Evolutionary conservation across 2,888 invertebrate genomes (phyloP).

Genomic region (Pammene aurita): DNA sequence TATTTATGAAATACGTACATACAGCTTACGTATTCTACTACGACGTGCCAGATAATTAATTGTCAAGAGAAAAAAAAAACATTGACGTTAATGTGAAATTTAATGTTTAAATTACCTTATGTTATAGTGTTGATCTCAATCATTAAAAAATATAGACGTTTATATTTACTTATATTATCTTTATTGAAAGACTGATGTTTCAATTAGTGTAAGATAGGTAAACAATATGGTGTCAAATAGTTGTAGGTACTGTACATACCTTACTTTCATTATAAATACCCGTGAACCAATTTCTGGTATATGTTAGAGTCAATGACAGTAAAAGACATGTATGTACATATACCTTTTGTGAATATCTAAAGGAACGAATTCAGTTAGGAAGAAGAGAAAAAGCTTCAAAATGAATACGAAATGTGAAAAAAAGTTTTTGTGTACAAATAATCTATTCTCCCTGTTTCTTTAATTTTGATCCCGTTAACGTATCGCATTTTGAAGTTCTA

Average conservation of each 20-base stretch:
- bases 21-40: background rate
- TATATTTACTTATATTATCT: conserved; percentile 44
- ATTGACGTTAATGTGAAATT: conserved; percentile 1
- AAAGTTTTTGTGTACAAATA: background rate
- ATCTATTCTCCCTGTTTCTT: no score
- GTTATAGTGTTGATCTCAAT: conserved; percentile 38
- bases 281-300: conserved; percentile 1
- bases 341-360: no score
- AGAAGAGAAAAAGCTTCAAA: conserved; percentile 1
- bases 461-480: no score
- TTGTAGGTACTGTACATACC: conserved; percentile 21
- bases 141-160: conserved; percentile 39
- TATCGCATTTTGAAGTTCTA: no score
- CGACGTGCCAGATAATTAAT: background rate
- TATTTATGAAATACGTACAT: background rate
- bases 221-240: conserved; percentile 51
- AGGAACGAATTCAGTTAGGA: no score
- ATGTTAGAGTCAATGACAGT: background rate
- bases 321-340: no score
- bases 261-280: conserved; percentile 2
- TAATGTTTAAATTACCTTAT: conserved; percentile 30
- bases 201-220: conserved; percentile 54
- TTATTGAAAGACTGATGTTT: conserved; percentile 77
- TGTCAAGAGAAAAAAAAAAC: background rate
- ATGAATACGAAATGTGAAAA: background rate